Base-by-base conservation (phyloP, 2,888 invertebrate species). In the Synergus gifuensis region DNA sequence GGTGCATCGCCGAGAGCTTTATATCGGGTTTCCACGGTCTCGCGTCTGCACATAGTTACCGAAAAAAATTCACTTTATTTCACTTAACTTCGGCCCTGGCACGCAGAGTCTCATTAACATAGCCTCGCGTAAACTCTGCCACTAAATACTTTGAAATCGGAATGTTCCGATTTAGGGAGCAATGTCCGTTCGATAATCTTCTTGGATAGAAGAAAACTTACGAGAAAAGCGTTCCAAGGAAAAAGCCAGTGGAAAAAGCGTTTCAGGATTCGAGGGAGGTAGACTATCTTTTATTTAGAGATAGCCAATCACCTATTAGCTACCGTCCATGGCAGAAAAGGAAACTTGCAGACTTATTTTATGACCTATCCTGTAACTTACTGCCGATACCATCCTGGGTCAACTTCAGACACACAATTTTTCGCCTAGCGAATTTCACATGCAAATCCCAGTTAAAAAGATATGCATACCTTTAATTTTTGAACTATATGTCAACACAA, bases 41-140 rank as follows among this genome's bases (percentile, higher is more conserved):
- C 40, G 81, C 69, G 63, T 66, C 67, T 80, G 76, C 80, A 79
- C 80, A 83, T 87, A 86, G 86, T 88, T 87, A 83, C 83, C 81
- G 79, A 78, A 69, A 79, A 36, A 77, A 81, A 87, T 83, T 84
- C 83, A 76, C 79, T 82, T 83, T 78, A 82, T 87, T 85, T 86
- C 85, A 84, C 85, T 85, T 85, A 85, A 81, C 79, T 63, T 64
- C 64, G 78, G 79, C 76, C 82, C 80, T 81, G 84, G 83, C 82
- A 82, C 83, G 79, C 83, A 81, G 80, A 82, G 79, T 83, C 82
- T 83, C 84, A 87, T 87, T 87, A 87, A 85, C 87, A 87, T 87
- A 87, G 84, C 77, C 84, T 78, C 69, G 77, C 79, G 76, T 73
- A 76, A 76, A 66, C 77, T 63, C 78, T 4, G 40, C 58, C 28